Percentiles rank a stretch among this genome's conserved stretches.
phyloP scores from a whole-genome alignment of 2,797 vertebrate genomes.

The Esox lucius region DNA sequence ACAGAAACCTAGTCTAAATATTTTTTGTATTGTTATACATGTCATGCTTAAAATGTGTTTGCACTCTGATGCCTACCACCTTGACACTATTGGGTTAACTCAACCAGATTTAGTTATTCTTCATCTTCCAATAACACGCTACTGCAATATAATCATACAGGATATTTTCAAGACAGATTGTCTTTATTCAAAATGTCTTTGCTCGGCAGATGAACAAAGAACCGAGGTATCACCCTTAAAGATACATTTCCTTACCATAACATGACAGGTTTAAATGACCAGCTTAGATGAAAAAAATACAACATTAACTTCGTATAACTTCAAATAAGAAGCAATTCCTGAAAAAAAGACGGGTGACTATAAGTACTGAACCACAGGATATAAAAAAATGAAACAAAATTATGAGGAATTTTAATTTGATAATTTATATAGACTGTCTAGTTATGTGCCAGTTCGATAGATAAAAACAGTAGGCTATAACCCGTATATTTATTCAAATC shows the following conservation, averaged over 20 bases:
- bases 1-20: not conserved
- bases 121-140: not conserved
- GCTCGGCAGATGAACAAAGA: constrained; percentile 91
- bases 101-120: not conserved
- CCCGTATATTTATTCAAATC: constrained; percentile 72
- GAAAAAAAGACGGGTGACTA: constrained; percentile 81
- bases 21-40: not conserved
- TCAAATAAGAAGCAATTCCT: constrained; percentile 85
- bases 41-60: not conserved
- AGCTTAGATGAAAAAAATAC: constrained; percentile 79
- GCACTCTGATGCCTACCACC: not conserved
- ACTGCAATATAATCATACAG: constrained; percentile 57
- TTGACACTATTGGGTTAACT: not conserved
- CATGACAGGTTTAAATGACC: constrained; percentile 86
- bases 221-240: constrained; percentile 89
- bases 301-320: constrained; percentile 82
- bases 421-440: constrained; percentile 71
- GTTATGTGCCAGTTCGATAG: constrained; percentile 68
- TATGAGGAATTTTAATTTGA: constrained; percentile 35
- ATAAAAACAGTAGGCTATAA: constrained; percentile 72
- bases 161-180: constrained; percentile 89
- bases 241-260: constrained; percentile 87
- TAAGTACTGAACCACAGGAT: constrained; percentile 86
- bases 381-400: constrained; percentile 72
- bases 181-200: constrained; percentile 98